phyloP scores from a whole-genome alignment of 2,113 vertebrate species.

The Larimichthys crocea region DNA sequence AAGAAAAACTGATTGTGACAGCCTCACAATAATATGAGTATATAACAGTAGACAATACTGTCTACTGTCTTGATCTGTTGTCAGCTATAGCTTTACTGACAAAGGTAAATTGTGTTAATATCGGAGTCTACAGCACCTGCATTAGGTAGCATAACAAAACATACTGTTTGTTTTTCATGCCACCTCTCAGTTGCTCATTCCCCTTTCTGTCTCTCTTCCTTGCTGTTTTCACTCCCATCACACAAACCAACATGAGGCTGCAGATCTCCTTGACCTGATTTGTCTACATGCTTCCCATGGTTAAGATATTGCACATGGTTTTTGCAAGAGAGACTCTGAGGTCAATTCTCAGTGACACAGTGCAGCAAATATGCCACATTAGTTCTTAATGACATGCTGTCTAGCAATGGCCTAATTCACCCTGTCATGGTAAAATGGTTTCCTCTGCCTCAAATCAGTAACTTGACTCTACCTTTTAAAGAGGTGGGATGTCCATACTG shows the following conservation, averaged over 20 bases:
- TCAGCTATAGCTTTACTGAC: too few species aligned
- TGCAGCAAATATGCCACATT: slow-evolving; percentile 38
- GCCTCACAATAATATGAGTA: not conserved
- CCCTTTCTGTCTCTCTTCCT: not conserved
- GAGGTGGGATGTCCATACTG: not conserved
- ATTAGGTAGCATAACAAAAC: too few species aligned
- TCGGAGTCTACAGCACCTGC: too few species aligned
- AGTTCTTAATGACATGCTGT: slow-evolving; percentile 12
- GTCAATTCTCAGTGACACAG: slow-evolving; percentile 48
- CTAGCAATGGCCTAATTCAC: slow-evolving; percentile 23
- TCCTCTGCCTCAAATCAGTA: slow-evolving; percentile 9
- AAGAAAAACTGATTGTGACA: not conserved
- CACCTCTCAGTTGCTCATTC: not conserved
- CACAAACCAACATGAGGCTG: slow-evolving; percentile 5
- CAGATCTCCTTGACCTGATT: slow-evolving; percentile 51
- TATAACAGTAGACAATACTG: not conserved
- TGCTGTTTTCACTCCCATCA: slow-evolving; percentile 20
- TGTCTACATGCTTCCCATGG: slow-evolving; percentile 37
- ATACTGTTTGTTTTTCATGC: not conserved
- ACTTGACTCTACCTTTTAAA: slow-evolving; percentile 5
- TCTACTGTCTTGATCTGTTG: too few species aligned
- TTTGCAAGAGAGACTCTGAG: slow-evolving; percentile 27
- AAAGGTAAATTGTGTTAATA: not conserved
- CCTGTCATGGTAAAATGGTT: slow-evolving; percentile 12
- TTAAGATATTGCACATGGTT: slow-evolving; percentile 28